Base-by-base conservation (phyloP, 2,888 invertebrate genomes). In the Elgonia sp. region DNA sequence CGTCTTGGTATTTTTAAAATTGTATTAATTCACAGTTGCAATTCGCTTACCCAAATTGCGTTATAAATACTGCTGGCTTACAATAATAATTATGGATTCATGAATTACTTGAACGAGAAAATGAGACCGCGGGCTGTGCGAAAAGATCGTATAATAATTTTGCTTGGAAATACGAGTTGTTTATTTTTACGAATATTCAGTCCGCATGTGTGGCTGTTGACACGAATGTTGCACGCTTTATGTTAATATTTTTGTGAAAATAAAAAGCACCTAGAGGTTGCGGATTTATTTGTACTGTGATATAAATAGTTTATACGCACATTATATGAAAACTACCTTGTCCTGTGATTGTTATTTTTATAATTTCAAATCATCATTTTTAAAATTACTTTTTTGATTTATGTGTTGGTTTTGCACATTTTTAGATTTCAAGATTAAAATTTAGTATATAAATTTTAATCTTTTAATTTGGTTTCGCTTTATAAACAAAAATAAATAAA, bases 11-110 rank as follows among this genome's bases (percentile, higher is more conserved):
- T n/a, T n/a, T n/a, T n/a, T n/a, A n/a, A n/a, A n/a, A n/a, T n/a
- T n/a, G n/a, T 73, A 40, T 57, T n/a, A 73, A 73, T 57, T 29
- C 40, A 9, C 50, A 21, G 21, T 50, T 29, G 50, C 16, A 69
- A 21, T 69, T 69, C 16, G 16, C 7, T 5, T 29, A 29, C 5
- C 29, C 1, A 29, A 29, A 29, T 29, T 29, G 29, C 29, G 5
- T 29, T 5, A 29, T 5, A 50, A 69, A 50, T 50, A 69, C 16
- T 20, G 10, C 12, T 16, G 18, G 8, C 3, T 50, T 69, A 50
- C 16, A 50, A 69, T 46, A 67, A 67, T 67, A 42, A 67, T 40
- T 42, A 40, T 42, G 18, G 18, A 18, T 42, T 67, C 42, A 42
- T 67, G 20, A 63, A 63, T 63, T 21, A 16, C 1, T 20, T 21